phyloP scores from a whole-genome alignment of 2,113 vertebrate species.

The Oryzias celebensis region DNA sequence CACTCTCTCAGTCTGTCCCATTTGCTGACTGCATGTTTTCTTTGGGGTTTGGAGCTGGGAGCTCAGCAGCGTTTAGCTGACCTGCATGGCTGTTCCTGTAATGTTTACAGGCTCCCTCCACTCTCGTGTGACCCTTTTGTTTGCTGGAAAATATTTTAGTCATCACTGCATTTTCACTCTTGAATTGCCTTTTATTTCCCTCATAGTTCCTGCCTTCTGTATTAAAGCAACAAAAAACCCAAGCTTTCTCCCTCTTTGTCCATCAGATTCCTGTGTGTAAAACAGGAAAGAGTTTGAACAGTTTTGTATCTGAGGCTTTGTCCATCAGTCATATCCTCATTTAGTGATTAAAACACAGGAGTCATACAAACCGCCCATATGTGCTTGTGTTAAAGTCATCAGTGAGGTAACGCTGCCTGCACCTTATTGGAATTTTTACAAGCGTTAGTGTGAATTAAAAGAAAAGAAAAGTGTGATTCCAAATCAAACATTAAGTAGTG shows the following conservation, averaged over 20 bases:
- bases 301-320: constrained; percentile 49
- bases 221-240: constrained; percentile 12
- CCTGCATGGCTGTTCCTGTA: constrained; percentile 32
- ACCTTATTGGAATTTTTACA: constrained; percentile 46
- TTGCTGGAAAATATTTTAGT: constrained; percentile 15
- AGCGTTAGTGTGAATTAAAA: constrained; percentile 31
- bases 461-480: constrained; percentile 10
- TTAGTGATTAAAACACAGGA: constrained; percentile 33
- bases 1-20: constrained; percentile 70
- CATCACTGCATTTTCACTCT: background rate
- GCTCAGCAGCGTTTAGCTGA: constrained; percentile 34
- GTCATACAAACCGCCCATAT: background rate
- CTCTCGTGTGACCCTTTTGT: constrained; percentile 10
- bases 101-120: constrained; percentile 16
- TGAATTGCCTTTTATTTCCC: background rate
- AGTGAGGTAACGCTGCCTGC: constrained; percentile 41
- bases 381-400: constrained; percentile 54
- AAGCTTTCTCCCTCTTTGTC: constrained; percentile 23
- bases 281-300: constrained; percentile 70
- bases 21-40: constrained; percentile 74
- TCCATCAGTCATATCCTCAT: constrained; percentile 50
- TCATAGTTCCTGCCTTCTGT: background rate
- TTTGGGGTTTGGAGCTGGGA: constrained; percentile 56
- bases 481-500: background rate
- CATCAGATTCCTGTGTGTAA: constrained; percentile 46